A percentile compares a stretch with the other conserved stretches of the same genome.
Conservation (phyloP, 2,888 invertebrate genomes). For the Orthonychiurus folsomi region DNA sequence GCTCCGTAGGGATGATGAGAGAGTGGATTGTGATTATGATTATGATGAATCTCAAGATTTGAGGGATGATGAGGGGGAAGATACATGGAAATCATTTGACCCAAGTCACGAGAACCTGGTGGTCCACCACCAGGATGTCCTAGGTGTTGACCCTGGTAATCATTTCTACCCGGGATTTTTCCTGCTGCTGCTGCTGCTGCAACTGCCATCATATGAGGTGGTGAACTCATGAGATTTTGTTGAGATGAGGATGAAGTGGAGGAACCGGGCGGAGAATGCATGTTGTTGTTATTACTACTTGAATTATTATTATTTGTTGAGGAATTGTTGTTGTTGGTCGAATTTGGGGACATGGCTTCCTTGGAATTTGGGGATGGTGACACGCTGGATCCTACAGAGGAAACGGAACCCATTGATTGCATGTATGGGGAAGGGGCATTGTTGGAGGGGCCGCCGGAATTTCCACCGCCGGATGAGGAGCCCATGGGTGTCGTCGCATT, state of each 20-base stretch:
- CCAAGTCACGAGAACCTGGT: slow-evolving; percentile 50
- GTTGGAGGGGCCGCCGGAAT: slow-evolving; percentile 28
- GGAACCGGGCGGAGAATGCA: slow-evolving; percentile 40
- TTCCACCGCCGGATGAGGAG: slow-evolving; percentile 33
- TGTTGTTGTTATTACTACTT: slow-evolving; percentile 68
- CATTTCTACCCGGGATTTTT: slow-evolving; percentile 51
- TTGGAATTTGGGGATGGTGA: slow-evolving; percentile 38
- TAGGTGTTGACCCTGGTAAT: slow-evolving; percentile 57
- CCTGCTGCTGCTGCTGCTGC: slow-evolving; percentile 42
- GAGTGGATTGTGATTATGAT: slow-evolving; percentile 31
- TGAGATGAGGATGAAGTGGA: slow-evolving; percentile 41
- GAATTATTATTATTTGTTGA: slow-evolving; percentile 20
- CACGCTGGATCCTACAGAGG: slow-evolving; percentile 39
- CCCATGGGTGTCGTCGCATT: slow-evolving; percentile 45
- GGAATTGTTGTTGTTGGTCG: slow-evolving; percentile 22
- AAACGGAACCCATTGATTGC: slow-evolving; percentile 38
- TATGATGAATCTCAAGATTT: slow-evolving; percentile 40
- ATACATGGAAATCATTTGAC: slow-evolving; percentile 69
- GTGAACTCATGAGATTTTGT: slow-evolving; percentile 45
- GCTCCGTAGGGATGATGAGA: slow-evolving; percentile 42
- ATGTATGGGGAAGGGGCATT: slow-evolving; percentile 31
- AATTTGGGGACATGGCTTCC: slow-evolving; percentile 36
- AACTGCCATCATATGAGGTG: slow-evolving; percentile 38
- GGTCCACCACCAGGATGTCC: slow-evolving; percentile 51
- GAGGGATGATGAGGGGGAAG: slow-evolving; percentile 58